Percentiles rank a stretch among this genome's conserved stretches.
Evolutionary conservation across 2,888 invertebrate species (phyloP).

Genomic region (Chaitophorus viminalis): DNA sequence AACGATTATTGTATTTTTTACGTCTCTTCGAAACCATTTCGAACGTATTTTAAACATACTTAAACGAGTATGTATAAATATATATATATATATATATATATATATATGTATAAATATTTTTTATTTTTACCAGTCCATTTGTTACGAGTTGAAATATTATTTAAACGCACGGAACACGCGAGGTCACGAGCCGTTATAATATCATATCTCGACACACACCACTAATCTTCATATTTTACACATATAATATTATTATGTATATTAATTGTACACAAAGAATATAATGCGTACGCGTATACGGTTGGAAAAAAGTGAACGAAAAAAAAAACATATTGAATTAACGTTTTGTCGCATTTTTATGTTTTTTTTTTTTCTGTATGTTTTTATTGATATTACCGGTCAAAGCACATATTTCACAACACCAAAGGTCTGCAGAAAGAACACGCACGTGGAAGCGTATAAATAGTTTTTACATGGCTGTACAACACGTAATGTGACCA

Average conservation of each 20-base stretch:
- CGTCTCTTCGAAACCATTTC: neutral
- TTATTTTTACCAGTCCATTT: constrained; percentile 36
- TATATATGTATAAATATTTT: neutral
- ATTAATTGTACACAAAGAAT: neutral
- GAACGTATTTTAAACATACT: neutral
- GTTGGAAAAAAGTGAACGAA: neutral
- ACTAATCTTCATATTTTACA: constrained; percentile 9
- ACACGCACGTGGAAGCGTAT: no score
- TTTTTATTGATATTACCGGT: no score
- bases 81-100: no score
- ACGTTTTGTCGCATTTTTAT: no score
- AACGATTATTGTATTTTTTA: neutral
- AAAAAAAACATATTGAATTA: neutral
- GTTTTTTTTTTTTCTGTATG: no score
- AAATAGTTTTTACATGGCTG: no score
- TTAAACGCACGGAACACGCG: constrained; percentile 35
- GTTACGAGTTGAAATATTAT: constrained; percentile 16
- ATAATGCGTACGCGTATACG: neutral
- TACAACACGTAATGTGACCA: no score
- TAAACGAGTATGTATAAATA: no score
- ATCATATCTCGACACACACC: constrained; percentile 28
- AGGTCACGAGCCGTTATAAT: constrained; percentile 41
- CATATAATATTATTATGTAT: neutral
- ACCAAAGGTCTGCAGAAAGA: no score
- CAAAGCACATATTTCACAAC: no score